A percentile compares a stretch with the other conserved stretches of the same genome.
Conservation (phyloP, 2,113 vertebrate genomes). For the Psittacula cyanocephala region DNA sequence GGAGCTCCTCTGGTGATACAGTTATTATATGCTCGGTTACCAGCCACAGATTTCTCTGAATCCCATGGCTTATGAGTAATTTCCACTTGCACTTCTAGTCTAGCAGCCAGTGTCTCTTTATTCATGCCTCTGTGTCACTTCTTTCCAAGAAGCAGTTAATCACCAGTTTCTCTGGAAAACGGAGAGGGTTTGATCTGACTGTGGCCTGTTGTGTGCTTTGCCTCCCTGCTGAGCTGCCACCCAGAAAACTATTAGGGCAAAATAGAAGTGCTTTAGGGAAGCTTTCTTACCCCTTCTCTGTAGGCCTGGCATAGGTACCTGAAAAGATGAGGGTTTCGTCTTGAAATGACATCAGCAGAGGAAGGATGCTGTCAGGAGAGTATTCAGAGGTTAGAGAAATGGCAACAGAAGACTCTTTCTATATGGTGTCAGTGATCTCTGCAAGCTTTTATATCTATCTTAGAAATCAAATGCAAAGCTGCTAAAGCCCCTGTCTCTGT, state of each 20-base stretch:
- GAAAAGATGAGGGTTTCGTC: not conserved
- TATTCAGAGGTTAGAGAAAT: not conserved
- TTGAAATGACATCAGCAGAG: no score
- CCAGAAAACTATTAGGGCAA: not conserved
- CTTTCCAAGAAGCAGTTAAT: not conserved
- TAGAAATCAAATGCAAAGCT: not conserved
- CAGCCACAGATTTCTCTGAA: not conserved
- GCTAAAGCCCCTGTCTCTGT: not conserved
- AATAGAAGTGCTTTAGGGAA: not conserved
- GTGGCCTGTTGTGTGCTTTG: not conserved
- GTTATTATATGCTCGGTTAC: not conserved
- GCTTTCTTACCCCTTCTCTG: not conserved
- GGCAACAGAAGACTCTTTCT: not conserved
- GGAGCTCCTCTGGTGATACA: not conserved
- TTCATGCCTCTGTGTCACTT: not conserved
- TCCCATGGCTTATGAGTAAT: not conserved
- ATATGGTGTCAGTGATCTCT: accelerated
- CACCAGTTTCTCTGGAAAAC: not conserved
- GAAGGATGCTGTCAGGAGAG: not conserved
- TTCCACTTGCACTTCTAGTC: not conserved
- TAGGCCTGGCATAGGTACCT: not conserved
- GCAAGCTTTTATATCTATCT: accelerated
- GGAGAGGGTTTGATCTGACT: not conserved
- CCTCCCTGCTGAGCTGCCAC: not conserved
- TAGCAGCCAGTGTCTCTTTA: not conserved